A percentile compares a stretch with the other conserved stretches of the same genome.
Evolutionary conservation across 2,113 vertebrate genomes (phyloP).

Genomic region (Gallinago media): DNA sequence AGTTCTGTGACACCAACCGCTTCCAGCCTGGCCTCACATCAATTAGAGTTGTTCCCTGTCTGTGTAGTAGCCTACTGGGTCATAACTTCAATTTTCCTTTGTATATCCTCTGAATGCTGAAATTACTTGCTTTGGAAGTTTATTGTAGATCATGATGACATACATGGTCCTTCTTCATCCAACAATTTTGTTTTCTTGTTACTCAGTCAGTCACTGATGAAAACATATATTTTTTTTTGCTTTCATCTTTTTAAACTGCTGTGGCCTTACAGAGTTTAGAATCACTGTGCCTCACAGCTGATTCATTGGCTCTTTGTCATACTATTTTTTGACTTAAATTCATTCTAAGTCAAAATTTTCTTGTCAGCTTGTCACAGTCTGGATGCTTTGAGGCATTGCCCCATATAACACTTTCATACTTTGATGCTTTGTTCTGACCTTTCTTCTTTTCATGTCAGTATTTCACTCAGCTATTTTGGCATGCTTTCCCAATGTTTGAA

Average conservation of each 20-base stretch:
- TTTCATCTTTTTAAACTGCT: neutral
- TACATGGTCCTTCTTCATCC: neutral
- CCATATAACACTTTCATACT: neutral
- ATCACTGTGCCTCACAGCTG: neutral
- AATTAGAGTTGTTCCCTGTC: neutral
- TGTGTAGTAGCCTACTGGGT: neutral
- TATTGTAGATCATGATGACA: neutral
- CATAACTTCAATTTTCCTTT: neutral
- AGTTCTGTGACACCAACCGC: neutral
- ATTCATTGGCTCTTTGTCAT: neutral
- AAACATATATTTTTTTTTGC: neutral
- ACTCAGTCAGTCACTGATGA: neutral
- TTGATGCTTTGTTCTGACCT: neutral
- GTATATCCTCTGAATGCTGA: neutral
- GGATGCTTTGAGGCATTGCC: neutral
- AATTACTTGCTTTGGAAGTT: neutral
- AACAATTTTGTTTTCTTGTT: neutral
- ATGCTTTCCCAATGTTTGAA: neutral
- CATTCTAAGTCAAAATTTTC: neutral
- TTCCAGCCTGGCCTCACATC: neutral
- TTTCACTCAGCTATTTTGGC: neutral
- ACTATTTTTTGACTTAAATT: neutral
- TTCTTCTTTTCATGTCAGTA: neutral
- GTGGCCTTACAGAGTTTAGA: neutral
- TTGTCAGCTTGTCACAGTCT: conserved; percentile 1